Percentiles rank a stretch among this genome's conserved stretches.
Conservation (phyloP, 2,113 vertebrate genomes). For the Nothocercus julius region DNA sequence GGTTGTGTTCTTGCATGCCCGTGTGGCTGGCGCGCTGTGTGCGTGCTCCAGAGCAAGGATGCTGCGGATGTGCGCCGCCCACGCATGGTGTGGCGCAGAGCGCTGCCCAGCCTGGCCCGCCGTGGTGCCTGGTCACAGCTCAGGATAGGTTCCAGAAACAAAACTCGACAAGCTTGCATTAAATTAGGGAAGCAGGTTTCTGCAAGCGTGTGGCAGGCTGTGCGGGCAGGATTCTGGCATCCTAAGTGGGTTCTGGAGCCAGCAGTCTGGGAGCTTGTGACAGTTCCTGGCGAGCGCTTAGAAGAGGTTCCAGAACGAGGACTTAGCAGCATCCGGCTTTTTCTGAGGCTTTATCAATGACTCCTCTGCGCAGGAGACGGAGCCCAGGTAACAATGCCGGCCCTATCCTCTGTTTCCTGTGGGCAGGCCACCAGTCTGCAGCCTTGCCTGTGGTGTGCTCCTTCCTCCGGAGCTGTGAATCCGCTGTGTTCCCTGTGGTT, state of each 20-base stretch:
- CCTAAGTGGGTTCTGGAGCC: constrained; percentile 39
- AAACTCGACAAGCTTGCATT: constrained; percentile 34
- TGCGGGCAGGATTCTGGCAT: constrained; percentile 32
- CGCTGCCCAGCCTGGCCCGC: neutral
- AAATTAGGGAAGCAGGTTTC: constrained; percentile 58
- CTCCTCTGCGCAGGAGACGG: neutral
- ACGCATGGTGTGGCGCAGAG: neutral
- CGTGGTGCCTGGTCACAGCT: neutral
- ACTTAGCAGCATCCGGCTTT: neutral
- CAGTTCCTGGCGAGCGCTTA: neutral
- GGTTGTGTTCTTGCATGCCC: neutral
- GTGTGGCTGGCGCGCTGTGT: neutral
- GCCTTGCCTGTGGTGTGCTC: neutral
- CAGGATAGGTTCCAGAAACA: constrained; percentile 33
- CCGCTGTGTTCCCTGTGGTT: neutral
- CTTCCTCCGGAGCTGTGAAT: neutral
- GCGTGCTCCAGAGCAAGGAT: neutral
- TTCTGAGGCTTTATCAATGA: neutral
- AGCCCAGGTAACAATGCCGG: neutral
- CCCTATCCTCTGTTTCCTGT: neutral
- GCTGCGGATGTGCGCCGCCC: neutral
- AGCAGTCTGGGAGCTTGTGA: constrained; percentile 29
- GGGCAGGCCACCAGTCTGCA: neutral
- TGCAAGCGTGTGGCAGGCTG: constrained; percentile 45
- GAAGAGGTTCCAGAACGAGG: constrained; percentile 14